Evolutionary conservation across 2,888 invertebrate species (phyloP).

Genomic region (Tipula confusa): DNA sequence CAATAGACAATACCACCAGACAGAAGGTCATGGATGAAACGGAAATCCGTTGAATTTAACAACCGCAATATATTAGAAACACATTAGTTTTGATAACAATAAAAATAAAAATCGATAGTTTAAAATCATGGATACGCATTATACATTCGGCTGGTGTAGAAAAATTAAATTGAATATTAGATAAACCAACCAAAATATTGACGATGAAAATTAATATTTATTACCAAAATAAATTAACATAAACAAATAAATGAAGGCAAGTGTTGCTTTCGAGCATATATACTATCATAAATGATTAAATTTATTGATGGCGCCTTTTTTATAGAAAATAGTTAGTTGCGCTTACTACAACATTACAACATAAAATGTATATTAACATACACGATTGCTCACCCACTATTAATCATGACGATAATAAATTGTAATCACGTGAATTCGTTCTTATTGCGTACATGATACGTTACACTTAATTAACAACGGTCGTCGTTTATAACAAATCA

Average conservation of each 20-base stretch:
- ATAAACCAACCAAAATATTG: background rate
- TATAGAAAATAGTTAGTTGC: too few relatives aligned
- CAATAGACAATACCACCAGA: conserved; percentile 8
- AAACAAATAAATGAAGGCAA: background rate
- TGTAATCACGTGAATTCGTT: too few relatives aligned
- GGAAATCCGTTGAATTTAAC: conserved; percentile 13
- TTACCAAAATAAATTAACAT: background rate
- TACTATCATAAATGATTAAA: background rate
- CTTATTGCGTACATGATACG: too few relatives aligned
- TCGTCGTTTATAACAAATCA: too few relatives aligned
- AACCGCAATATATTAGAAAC: background rate
- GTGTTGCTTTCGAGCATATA: background rate
- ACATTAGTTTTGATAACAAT: background rate
- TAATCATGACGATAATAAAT: too few relatives aligned
- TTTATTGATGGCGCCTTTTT: background rate
- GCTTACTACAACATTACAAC: too few relatives aligned
- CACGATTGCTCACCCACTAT: too few relatives aligned
- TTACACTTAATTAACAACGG: too few relatives aligned
- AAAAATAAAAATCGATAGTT: background rate
- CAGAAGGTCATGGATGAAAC: conserved; percentile 29
- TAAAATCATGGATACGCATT: background rate
- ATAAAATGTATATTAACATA: too few relatives aligned
- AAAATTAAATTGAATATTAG: background rate
- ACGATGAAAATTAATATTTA: background rate
- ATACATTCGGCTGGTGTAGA: background rate